Evolutionary conservation across 2,797 vertebrate species (phyloP), one percentile per base, ranked within the genome.

Genomic region (Lepus townsendii): DNA sequence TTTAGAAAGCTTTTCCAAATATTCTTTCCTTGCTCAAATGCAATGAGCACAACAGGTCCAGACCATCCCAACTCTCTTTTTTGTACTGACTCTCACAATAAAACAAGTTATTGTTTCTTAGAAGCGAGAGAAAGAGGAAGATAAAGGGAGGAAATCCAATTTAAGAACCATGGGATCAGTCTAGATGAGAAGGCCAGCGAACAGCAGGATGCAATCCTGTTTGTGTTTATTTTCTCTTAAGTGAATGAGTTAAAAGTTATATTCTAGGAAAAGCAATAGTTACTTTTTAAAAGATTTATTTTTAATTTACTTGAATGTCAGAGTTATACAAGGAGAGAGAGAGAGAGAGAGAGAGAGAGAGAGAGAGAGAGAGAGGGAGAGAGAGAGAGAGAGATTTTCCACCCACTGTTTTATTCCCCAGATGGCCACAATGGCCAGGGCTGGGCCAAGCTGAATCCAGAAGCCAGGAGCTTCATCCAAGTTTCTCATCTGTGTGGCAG

Each of bases 1-100:
- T 83, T 94, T 73, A 73, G 35, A 94, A 90, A 87, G 72, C 60
- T 65, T 91, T 50, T 92, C 84, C 85, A 88, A 93, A 92, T 87
- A 35, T 24, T 85, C 17, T 93, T 84, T 83, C 83, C 84, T 96
- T 93, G 71, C 91, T 93, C 86, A 84, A 27, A 52, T 88, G 30
- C 86, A 84, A 72, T 68, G 60, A 38, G 66, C 38, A 65, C 12
- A 79, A 12, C 14, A 35, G 91, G 57, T 12, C 26, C 82, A 1
- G 3, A 35, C 65, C 57, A 76, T 38, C 52, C 38, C 73, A 91
- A 69, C 19, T 73, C 30, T 90, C 16, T 91, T 38, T 92, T 14
- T 80, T 60, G 68, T 62, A 19, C 57, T 84, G 85, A 52, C 24
- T 90, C 30, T 94, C 63, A 90, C 20, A 50, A 82, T 19, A 32